Evolutionary conservation across 2,113 vertebrate species (phyloP), one percentile per base, ranked within the genome.

Genomic region (Lampris incognitus): DNA sequence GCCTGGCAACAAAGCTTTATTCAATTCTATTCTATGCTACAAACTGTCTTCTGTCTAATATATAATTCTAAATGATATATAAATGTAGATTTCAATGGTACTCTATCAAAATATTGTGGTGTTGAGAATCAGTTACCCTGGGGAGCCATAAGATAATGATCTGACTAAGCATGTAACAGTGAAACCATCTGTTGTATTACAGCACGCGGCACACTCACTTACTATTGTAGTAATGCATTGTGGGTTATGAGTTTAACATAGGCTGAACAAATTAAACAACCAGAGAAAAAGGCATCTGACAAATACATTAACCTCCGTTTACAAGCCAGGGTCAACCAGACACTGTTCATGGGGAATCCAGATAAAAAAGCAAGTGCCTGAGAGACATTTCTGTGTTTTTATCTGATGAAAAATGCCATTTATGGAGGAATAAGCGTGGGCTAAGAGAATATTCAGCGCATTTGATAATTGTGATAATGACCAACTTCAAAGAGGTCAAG

Each of bases 381-480:
- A 60, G 13, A 11, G n/a, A 2, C 10, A 54, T 54, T 44, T 71
- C 1, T 13, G 13, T 13, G 13, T 4, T 54, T 13, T 54, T 54
- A 13, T 11, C 51, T 54, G 9, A 54, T 46, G 44, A 6, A 46
- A 4, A 46, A 38, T 76, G 55, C 48, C 36, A 76, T 70, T 76
- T 72, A 65, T 40, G 2, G 11, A 54, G 24, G 24, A 24, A 24
- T 24, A 24, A 24, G 24, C 38, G 24, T 37, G 54, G 9, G 66
- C 54, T 9, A 65, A 82, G 11, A 24, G 71, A 56, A 56, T 48
- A 24, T 68, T 78, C 1, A 5, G 44, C 68, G 75, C 38, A 42
- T 70, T 62, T 36, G 54, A 78, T 61, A 70, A 78, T 40, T 37
- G 59, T 51, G 39, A 46, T 48, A 54, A 69, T 57, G 72, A 82